phyloP scores from a whole-genome alignment of 2,797 vertebrate genomes.

The Gymnoscopelus microlampas region DNA sequence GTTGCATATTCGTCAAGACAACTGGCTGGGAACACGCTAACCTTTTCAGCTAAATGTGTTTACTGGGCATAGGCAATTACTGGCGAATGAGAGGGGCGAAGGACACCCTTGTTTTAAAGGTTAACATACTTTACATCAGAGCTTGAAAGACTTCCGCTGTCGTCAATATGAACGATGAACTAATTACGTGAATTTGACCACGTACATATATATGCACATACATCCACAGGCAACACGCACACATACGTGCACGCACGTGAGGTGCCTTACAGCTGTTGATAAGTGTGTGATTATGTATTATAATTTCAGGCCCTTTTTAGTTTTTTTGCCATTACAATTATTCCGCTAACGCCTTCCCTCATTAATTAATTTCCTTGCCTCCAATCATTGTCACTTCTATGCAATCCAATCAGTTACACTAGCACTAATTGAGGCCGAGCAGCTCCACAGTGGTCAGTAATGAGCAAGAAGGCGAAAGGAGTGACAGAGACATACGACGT shows the following conservation, averaged over 20 bases:
- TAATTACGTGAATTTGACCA: slow-evolving; percentile 62
- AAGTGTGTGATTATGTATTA: too few relatives aligned
- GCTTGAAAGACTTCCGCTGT: slow-evolving; percentile 74
- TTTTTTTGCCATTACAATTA: slow-evolving; percentile 48
- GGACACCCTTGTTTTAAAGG: slow-evolving; percentile 81
- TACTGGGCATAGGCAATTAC: slow-evolving; percentile 77
- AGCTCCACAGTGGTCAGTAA: slow-evolving; percentile 74
- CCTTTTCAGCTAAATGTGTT: slow-evolving; percentile 78
- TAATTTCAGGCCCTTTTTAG: slow-evolving; percentile 35
- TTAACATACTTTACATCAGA: slow-evolving; percentile 80
- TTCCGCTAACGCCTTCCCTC: slow-evolving; percentile 54
- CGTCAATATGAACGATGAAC: slow-evolving; percentile 68
- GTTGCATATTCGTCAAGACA: slow-evolving; percentile 74
- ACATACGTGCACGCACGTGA: slow-evolving; percentile 16
- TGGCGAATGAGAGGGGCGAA: slow-evolving; percentile 73
- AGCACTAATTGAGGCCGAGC: slow-evolving; percentile 74
- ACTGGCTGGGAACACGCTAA: slow-evolving; percentile 75
- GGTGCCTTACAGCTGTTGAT: too few relatives aligned
- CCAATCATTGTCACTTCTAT: slow-evolving; percentile 71
- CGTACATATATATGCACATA: slow-evolving; percentile 3
- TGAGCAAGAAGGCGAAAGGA: slow-evolving; percentile 56
- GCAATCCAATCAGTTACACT: slow-evolving; percentile 75
- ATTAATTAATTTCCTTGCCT: slow-evolving; percentile 66
- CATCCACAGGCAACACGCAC: slow-evolving; percentile 14
- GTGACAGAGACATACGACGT: slow-evolving; percentile 49